A percentile compares a stretch with the other conserved stretches of the same genome.
These are phyloP conservation scores for Montipora efflorescens DNA, from an alignment of 64 coral and sea anemone species.

Conservation along the genomic window DNA sequence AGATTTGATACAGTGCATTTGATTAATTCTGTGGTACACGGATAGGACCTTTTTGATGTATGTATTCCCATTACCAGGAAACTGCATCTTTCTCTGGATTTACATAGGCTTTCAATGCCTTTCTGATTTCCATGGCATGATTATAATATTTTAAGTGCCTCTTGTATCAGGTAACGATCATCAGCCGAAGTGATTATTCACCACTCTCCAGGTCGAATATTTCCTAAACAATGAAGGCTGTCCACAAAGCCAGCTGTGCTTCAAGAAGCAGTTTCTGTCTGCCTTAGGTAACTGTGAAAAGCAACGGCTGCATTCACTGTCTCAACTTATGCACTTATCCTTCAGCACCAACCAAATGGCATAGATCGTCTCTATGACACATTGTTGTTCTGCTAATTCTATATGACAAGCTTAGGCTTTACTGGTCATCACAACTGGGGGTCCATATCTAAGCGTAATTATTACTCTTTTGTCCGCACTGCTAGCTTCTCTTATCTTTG, in stretches of 20 bases:
- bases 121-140: slow-evolving; percentile 40
- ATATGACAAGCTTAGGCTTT: not conserved
- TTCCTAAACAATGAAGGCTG: no score
- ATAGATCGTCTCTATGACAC: no score
- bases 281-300: no score
- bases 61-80: slow-evolving; percentile 57
- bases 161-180: not conserved
- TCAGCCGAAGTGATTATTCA: slow-evolving; percentile 30
- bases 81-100: slow-evolving; percentile 45
- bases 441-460: not conserved
- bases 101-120: slow-evolving; percentile 39
- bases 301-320: no score
- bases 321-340: no score
- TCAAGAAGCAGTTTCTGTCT: no score
- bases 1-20: not conserved
- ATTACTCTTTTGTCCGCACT: slow-evolving; percentile 21
- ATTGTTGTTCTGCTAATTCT: no score
- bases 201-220: not conserved
- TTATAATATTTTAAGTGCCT: slow-evolving; percentile 32
- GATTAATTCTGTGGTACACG: not conserved
- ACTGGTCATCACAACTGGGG: slow-evolving; percentile 6
- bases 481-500: slow-evolving; percentile 51
- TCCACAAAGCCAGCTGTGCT: no score
- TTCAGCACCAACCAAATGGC: no score
- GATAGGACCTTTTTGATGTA: slow-evolving; percentile 27